A percentile compares a stretch with the other conserved stretches of the same genome.
Conservation (phyloP, 2,888 invertebrate species). For the Cheilosia soror region DNA sequence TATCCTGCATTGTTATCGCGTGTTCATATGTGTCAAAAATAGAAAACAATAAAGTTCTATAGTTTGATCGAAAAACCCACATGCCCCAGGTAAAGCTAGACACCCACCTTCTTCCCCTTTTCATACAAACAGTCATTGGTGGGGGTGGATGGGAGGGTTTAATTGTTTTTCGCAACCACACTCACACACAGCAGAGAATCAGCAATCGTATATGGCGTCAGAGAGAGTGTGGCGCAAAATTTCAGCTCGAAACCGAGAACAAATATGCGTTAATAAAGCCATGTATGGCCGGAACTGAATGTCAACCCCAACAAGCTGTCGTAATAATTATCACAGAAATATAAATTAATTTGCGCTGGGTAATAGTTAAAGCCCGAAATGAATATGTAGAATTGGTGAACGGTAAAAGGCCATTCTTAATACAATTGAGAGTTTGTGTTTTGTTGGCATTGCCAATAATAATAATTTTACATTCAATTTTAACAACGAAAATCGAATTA, state of each 20-base stretch:
- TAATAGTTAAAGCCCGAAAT: slow-evolving; percentile 17
- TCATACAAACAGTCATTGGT: too few species aligned
- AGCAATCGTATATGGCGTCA: neutral
- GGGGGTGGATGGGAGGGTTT: too few species aligned
- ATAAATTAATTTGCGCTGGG: slow-evolving; percentile 51
- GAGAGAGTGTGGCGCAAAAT: neutral
- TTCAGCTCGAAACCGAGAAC: slow-evolving; percentile 7
- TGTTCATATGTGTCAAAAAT: too few species aligned
- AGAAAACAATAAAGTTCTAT: too few species aligned
- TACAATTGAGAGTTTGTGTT: neutral
- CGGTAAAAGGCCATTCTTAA: neutral
- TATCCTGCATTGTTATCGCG: too few species aligned
- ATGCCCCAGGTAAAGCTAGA: too few species aligned
- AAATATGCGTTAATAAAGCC: slow-evolving; percentile 52
- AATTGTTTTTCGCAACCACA: neutral
- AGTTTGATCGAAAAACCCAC: too few species aligned
- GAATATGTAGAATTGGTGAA: slow-evolving; percentile 19
- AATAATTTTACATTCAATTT: slow-evolving; percentile 38
- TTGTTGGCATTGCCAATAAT: neutral
- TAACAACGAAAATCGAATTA: slow-evolving; percentile 45
- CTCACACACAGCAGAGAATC: neutral
- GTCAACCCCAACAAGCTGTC: slow-evolving; percentile 32
- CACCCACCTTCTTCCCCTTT: too few species aligned
- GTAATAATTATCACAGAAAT: slow-evolving; percentile 54
- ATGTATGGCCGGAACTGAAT: slow-evolving; percentile 16